A percentile compares a stretch with the other conserved stretches of the same genome.
Evolutionary conservation across 1,140 invertebrate genomes (phyloP).

Genomic region (Anthonomus grandis): DNA sequence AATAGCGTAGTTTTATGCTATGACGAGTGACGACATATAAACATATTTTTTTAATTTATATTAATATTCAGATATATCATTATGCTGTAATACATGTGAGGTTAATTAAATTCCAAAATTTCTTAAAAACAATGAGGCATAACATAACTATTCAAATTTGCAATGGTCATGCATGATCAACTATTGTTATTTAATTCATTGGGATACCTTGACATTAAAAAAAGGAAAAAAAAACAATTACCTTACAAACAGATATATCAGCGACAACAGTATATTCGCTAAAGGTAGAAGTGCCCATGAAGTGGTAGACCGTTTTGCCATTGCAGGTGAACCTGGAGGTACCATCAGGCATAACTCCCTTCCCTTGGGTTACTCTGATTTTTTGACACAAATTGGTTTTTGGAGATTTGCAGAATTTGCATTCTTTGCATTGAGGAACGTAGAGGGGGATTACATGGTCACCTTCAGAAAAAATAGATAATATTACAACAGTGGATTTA

Average conservation of each 20-base stretch:
- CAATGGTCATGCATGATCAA: too few species aligned
- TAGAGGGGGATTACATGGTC: constrained; percentile 97
- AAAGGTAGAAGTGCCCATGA: constrained; percentile 98
- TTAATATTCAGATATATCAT: too few species aligned
- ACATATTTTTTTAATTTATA: too few species aligned
- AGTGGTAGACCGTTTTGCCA: constrained; percentile 86
- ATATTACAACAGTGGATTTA: too few species aligned
- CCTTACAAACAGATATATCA: constrained; percentile 90
- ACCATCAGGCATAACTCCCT: constrained; percentile 95
- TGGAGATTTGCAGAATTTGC: constrained; percentile 92
- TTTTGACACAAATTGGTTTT: constrained; percentile 98
- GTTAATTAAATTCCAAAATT: too few species aligned
- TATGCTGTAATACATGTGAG: too few species aligned
- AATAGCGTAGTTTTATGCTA: too few species aligned
- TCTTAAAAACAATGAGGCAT: too few species aligned
- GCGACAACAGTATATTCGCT: constrained; percentile 97
- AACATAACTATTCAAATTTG: not conserved
- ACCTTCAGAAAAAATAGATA: constrained; percentile 54
- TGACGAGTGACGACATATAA: too few species aligned
- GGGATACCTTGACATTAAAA: not conserved
- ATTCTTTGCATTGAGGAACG: constrained; percentile 93
- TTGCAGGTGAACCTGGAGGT: constrained; percentile 90
- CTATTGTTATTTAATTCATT: constrained; percentile 1
- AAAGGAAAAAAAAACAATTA: too few species aligned
- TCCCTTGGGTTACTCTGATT: constrained; percentile 83